A percentile compares a stretch with the other conserved stretches of the same genome.
phyloP scores from a whole-genome alignment of 2,113 vertebrate genomes.

The Sylvia atricapilla region DNA sequence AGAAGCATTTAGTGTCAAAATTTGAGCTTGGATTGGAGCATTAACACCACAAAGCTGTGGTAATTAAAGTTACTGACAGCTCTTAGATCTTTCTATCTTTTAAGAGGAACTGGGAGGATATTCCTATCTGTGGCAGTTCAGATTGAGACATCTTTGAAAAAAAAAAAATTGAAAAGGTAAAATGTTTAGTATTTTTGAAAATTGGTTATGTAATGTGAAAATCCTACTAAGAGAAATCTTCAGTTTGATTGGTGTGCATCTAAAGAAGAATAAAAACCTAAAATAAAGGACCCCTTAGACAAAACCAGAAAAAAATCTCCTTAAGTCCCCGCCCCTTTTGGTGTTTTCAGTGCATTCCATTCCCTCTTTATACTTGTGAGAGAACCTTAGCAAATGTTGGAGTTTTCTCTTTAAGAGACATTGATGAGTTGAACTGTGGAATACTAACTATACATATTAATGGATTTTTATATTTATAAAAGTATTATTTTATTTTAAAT shows the following conservation, averaged over 20 bases:
- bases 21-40: neutral
- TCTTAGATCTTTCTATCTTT: neutral
- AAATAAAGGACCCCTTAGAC: neutral
- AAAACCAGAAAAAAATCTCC: neutral
- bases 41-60: neutral
- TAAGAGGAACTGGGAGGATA: neutral
- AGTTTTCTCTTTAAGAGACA: neutral
- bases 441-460: neutral
- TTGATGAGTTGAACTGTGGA: neutral
- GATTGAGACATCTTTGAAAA: neutral
- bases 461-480: neutral
- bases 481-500: slow-evolving; percentile 10
- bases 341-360: neutral
- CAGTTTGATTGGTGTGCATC: neutral
- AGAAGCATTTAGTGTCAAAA: neutral
- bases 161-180: neutral
- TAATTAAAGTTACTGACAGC: neutral
- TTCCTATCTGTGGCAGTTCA: neutral
- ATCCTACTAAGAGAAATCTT: neutral
- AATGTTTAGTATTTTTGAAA: neutral
- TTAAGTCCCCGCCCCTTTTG: neutral
- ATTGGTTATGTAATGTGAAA: neutral
- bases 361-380: neutral
- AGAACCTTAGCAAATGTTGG: neutral
- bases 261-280: neutral